phyloP scores from a whole-genome alignment of 92 coral and sea anemone species.

The Zoanthus solanderi region DNA sequence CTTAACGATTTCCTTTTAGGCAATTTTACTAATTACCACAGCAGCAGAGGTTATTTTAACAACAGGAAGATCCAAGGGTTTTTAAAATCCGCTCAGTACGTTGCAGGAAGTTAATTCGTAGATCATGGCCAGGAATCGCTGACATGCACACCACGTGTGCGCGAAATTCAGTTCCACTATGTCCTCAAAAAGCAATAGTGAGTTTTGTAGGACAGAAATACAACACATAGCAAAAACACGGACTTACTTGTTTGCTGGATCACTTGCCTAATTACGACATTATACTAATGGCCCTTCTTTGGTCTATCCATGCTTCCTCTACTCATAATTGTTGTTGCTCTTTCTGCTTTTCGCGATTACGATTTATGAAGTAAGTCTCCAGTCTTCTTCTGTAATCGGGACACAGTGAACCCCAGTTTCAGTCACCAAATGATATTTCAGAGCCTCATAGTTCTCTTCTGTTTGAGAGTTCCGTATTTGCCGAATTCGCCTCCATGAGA shows the following conservation, averaged over 20 bases:
- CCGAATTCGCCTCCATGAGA: constrained; percentile 13
- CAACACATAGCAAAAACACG: constrained; percentile 4
- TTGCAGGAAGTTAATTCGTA: no score
- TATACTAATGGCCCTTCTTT: background rate
- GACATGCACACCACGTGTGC: background rate
- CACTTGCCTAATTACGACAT: background rate
- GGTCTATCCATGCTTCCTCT: background rate
- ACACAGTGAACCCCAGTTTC: constrained; percentile 2
- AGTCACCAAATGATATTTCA: background rate
- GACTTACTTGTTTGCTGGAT: constrained; percentile 1
- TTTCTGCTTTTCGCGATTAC: constrained; percentile 4
- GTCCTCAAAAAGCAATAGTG: background rate
- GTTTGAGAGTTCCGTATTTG: constrained; percentile 12
- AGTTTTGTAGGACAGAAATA: background rate
- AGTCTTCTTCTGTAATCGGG: background rate
- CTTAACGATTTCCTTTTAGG: no score
- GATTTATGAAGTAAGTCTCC: background rate
- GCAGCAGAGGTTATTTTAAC: no score
- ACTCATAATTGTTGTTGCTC: background rate
- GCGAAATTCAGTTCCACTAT: background rate
- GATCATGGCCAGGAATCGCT: constrained; percentile 27
- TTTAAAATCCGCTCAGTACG: no score
- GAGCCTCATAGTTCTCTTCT: background rate
- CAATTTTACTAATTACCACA: no score
- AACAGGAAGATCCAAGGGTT: no score